These are phyloP conservation scores for Pangasius mekongensis DNA, from an alignment of 2,797 vertebrate genomes.

Conservation along the genomic window DNA sequence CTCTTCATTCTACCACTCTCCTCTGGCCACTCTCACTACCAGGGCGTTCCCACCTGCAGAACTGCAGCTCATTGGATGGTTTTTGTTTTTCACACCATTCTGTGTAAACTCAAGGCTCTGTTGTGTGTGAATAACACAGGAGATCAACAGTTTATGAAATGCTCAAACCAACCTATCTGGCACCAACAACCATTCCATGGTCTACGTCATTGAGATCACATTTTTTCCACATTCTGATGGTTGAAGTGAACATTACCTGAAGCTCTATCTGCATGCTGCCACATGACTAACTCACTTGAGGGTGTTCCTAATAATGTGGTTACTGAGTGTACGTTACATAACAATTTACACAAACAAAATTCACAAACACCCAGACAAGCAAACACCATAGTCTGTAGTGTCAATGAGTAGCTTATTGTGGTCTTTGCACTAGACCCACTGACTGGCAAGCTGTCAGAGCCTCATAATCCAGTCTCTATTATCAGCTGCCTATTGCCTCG, in stretches of 20 bases:
- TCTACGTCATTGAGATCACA: background rate
- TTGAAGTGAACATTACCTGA: background rate
- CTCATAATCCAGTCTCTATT: conserved; percentile 50
- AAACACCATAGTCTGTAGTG: background rate
- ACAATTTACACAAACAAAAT: background rate
- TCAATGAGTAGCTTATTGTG: background rate
- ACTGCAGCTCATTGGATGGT: background rate
- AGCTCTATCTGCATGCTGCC: background rate
- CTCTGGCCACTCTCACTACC: background rate
- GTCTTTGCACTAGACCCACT: background rate
- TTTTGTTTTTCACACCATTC: background rate
- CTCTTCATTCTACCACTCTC: background rate
- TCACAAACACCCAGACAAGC: background rate
- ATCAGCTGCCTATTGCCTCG: conserved; percentile 40
- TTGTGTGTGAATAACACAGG: background rate
- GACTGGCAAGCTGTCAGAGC: conserved; percentile 32
- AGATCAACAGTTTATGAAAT: background rate
- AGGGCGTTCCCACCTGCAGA: background rate
- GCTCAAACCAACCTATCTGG: background rate
- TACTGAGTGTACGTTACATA: background rate
- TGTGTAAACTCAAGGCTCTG: background rate
- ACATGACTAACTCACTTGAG: background rate
- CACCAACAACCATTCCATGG: background rate
- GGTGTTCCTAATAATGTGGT: background rate
- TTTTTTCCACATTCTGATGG: background rate